Conservation (phyloP, 2,888 invertebrate genomes). For the Tenthredo livida region DNA sequence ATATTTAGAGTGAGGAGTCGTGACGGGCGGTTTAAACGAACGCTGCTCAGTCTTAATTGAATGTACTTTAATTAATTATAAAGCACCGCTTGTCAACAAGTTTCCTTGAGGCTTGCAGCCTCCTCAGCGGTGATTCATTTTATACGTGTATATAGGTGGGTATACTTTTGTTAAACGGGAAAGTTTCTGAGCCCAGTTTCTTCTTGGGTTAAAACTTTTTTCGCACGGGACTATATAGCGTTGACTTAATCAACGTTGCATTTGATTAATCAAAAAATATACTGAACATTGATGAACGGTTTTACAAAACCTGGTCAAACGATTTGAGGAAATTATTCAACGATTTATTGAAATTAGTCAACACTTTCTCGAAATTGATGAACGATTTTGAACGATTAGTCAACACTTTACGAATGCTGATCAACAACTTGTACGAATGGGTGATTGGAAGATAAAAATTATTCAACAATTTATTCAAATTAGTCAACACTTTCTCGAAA, state of each 20-base stretch:
- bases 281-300: neutral
- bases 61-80: conserved; percentile 57
- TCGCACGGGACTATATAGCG: neutral
- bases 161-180: neutral
- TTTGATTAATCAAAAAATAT: neutral
- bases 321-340: neutral
- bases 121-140: neutral
- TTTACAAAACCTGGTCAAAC: neutral
- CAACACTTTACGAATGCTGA: neutral
- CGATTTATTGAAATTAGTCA: neutral
- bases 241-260: neutral
- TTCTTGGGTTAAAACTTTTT: neutral
- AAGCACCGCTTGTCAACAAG: conserved; percentile 31
- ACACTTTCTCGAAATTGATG: neutral
- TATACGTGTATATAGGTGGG: neutral
- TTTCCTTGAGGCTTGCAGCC: conserved; percentile 20
- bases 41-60: conserved; percentile 59
- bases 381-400: neutral
- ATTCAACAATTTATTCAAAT: no score
- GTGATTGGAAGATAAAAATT: neutral
- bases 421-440: neutral
- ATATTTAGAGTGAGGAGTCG: neutral
- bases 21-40: neutral
- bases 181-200: neutral
- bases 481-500: no score